Evolutionary conservation across 2,113 vertebrate genomes (phyloP), one percentile per base, ranked within the genome.

Genomic region (Spizaetus ornatus): DNA sequence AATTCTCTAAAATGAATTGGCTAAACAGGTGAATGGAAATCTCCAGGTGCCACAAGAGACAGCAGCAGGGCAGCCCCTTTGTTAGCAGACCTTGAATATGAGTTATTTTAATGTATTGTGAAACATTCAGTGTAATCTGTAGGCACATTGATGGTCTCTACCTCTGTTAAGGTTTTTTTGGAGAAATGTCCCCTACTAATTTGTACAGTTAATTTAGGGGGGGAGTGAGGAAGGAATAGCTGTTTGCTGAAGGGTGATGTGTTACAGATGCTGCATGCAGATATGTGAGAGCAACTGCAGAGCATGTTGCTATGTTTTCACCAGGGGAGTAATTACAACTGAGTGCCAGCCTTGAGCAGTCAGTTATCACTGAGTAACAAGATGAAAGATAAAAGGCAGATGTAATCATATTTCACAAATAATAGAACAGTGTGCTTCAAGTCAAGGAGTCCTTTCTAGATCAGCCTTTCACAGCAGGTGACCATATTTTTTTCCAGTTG

Each of bases 381-480:
- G 86, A 76, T 63, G 61, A 76, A 85, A 78, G 62, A 76, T 77
- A 88, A 86, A 83, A 86, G 55, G 42, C 72, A 92, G 55, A 52
- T 82, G 42, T 90, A 88, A 74, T 84, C 65, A 42, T 92, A 77
- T 88, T 92, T 95, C 56, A 77, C 61, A 90, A 95, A 82, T 78
- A 95, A 61, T 42, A 53, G 32, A 81, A 40, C 10, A n/a, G 40
- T 8, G 45, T 92, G 71, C 38, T 79, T 83, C 83, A 81, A 89
- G 55, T 82, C 50, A 50, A 53, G 25, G 67, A 90, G 26, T 59
- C 56, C 31, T 86, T 92, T 70, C 26, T 53, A 25, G 42, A 70
- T 36, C 53, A 82, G 42, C 67, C 52, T 85, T 82, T 88, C 67
- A 48, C 23, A 82, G 21, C 31, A 31, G 32, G 10, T 73, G 36